Base-by-base conservation (phyloP, 2,797 vertebrate species). In the Heteromormyrus szaboi region DNA sequence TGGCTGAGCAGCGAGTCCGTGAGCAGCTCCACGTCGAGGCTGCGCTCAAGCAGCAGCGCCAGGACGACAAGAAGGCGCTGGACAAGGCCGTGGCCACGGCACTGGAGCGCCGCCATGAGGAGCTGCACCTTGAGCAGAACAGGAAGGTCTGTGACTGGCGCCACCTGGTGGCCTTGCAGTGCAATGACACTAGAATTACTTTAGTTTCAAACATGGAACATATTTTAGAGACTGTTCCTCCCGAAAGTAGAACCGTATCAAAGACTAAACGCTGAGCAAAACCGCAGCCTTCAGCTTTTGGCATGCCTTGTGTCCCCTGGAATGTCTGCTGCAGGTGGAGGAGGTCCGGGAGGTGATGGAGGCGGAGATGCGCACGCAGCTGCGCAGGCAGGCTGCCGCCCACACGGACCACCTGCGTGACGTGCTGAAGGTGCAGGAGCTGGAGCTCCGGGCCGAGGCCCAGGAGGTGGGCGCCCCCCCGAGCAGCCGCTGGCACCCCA, bases 341-440 rank as follows among this genome's bases (percentile, higher is more conserved):
- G 98, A 99, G 92, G 93, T 98, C 9, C 95, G 97, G 33, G 98
- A 98, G 25, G 97, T 98, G 92, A 98, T 99, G 98, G 99, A 99
- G 93, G 96, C 90, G 0, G 99, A 99, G 92, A 99, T 99, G 99
- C 97, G 98, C 90, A 99, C 98, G 0, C 99, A 99, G 95, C 96
- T 99, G 0, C 96, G 98, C 48, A 96, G 99, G 14, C 98, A 99
- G 92, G 98, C 98, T 0, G 98, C 98, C 0, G 98, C 98, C 56
- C 98, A 99, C 95, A 97, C 97, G 0, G 99, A 99, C 92, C 99
- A 99, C 1, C 95, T 99, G 89, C 93, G 94, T 44, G 99, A 99
- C 0, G 97, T 99, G 1, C 96, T 99, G 0, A 97, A 96, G 92
- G 97, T 99, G 88, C 98, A 99, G 92, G 98, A 99, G 87, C 97